Conservation (phyloP, 2,113 vertebrate species). For the Dascyllus trimaculatus region DNA sequence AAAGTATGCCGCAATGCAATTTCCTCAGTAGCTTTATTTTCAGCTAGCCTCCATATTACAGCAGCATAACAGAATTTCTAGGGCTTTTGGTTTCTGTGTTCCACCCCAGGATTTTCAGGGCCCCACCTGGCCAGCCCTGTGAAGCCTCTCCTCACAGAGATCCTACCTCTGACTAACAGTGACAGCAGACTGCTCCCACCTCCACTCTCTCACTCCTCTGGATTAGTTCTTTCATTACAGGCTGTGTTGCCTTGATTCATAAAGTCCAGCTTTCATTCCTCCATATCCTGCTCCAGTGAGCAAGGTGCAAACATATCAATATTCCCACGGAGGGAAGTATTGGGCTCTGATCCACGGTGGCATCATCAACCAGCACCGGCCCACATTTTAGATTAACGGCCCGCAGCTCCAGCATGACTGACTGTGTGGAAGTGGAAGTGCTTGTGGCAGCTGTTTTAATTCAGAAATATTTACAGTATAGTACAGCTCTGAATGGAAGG, state of each 20-base stretch:
- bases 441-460: conserved; percentile 45
- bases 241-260: conserved; percentile 56
- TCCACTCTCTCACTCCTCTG: neutral
- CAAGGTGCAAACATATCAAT: conserved; percentile 75
- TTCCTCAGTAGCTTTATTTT: no score
- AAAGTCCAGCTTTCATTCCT: conserved; percentile 48
- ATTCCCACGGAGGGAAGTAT: conserved; percentile 26
- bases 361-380: neutral
- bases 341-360: conserved; percentile 4
- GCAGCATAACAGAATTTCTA: no score
- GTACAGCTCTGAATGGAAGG: neutral
- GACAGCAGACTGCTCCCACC: no score
- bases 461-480: conserved; percentile 50
- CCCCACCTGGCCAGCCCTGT: no score
- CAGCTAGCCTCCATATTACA: no score
- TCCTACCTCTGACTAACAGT: no score
- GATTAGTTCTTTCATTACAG: conserved; percentile 8
- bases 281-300: conserved; percentile 50
- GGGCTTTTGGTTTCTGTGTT: no score
- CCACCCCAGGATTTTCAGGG: no score
- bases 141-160: no score
- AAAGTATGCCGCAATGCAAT: no score
- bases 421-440: conserved; percentile 8
- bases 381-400: conserved; percentile 20
- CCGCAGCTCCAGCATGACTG: conserved; percentile 1